These are phyloP conservation scores for Macroglossus sobrinus DNA, from an alignment of 2,113 vertebrate species.

Conservation along the genomic window DNA sequence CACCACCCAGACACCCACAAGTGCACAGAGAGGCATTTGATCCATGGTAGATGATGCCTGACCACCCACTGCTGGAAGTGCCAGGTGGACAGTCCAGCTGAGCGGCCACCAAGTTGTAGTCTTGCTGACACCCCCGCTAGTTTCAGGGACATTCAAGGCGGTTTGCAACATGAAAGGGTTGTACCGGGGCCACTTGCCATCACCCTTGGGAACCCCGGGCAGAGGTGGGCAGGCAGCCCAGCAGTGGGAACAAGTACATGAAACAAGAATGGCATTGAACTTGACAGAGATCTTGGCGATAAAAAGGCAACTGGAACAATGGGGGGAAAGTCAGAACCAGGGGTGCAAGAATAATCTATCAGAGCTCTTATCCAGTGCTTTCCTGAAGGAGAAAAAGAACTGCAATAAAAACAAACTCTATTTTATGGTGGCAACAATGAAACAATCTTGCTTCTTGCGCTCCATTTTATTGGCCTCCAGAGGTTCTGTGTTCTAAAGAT, in stretches of 20 bases:
- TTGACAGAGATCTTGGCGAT: constrained; percentile 76
- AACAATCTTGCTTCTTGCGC: constrained; percentile 76
- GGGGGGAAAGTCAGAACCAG: constrained; percentile 83
- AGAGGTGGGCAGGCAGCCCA: not conserved
- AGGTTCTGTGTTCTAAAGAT: constrained; percentile 82
- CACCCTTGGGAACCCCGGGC: not conserved
- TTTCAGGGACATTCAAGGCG: not conserved
- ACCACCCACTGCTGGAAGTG: not conserved
- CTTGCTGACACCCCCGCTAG: not conserved
- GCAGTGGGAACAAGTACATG: constrained; percentile 23
- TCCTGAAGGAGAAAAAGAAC: constrained; percentile 86
- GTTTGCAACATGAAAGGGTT: not conserved
- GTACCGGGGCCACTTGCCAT: not conserved
- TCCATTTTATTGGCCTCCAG: constrained; percentile 79
- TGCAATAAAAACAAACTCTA: constrained; percentile 84
- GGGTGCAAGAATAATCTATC: constrained; percentile 80
- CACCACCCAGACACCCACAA: not conserved
- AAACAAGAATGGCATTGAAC: constrained; percentile 74
- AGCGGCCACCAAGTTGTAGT: not conserved
- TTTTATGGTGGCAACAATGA: constrained; percentile 79
- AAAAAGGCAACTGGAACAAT: constrained; percentile 84
- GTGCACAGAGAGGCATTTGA: not conserved
- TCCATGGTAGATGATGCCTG: rapidly evolving
- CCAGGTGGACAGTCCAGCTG: rapidly evolving
- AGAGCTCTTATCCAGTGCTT: constrained; percentile 79